Evolutionary conservation across 2,797 vertebrate genomes (phyloP).

Genomic region (Chromis chromis): DNA sequence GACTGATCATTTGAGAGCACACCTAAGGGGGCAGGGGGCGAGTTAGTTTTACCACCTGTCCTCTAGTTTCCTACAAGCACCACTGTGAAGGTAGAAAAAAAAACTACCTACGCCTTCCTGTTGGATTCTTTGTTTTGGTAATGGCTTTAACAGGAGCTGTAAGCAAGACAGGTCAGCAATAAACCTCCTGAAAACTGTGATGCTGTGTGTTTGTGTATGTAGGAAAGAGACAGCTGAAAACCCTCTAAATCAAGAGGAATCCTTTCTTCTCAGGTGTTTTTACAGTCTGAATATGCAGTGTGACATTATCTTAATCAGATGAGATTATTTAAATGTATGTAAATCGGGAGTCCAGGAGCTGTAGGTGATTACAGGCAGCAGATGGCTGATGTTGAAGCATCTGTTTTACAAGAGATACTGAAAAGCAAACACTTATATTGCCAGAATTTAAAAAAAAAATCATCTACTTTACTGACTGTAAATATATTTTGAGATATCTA

Average conservation of each 20-base stretch:
- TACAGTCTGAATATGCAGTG: not conserved
- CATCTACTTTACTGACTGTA: not conserved
- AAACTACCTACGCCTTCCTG: slow-evolving; percentile 53
- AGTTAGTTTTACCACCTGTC: slow-evolving; percentile 16
- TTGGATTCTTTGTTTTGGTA: slow-evolving; percentile 22
- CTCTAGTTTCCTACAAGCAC: not conserved
- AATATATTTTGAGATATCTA: not conserved
- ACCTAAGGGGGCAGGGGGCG: not conserved
- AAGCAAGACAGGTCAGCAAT: not conserved
- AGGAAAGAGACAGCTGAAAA: not conserved
- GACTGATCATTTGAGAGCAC: not conserved
- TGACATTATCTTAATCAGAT: slow-evolving; percentile 19
- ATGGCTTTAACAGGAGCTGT: slow-evolving; percentile 48
- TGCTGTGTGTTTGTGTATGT: not conserved
- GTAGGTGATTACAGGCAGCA: slow-evolving; percentile 12
- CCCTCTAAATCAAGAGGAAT: not conserved
- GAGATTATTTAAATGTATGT: slow-evolving; percentile 6
- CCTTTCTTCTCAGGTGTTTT: not conserved
- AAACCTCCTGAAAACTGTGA: not conserved
- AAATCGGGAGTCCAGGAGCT: slow-evolving; percentile 8
- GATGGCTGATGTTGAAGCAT: slow-evolving; percentile 1
- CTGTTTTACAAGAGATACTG: not conserved
- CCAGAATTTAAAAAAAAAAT: not conserved
- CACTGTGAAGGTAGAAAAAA: not conserved
- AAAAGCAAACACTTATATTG: too few species aligned